These are phyloP conservation scores for Meganola albula DNA, from an alignment of 2,888 invertebrate species.

Conservation along the genomic window DNA sequence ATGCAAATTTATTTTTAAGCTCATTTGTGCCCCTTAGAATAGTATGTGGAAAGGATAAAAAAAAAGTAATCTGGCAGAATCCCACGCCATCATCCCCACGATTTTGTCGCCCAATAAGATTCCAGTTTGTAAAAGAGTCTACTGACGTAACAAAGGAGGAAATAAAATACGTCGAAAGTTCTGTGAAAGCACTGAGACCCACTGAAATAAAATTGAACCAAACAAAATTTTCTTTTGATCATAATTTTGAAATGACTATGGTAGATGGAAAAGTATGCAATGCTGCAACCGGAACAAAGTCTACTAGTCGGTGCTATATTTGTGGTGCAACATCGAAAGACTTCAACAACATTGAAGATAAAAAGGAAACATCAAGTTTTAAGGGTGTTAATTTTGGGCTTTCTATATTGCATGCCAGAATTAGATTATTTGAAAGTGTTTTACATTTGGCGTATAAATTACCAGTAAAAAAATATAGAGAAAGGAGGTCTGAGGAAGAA, in stretches of 20 bases:
- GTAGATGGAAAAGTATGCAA: slow-evolving; percentile 8
- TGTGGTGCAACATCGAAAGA: slow-evolving; percentile 6
- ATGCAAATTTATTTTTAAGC: slow-evolving; percentile 25
- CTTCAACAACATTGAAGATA: slow-evolving; percentile 7
- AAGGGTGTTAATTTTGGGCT: slow-evolving; percentile 7
- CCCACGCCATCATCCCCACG: slow-evolving; percentile 27
- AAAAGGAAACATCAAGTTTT: slow-evolving; percentile 1
- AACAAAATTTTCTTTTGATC: slow-evolving; percentile 1
- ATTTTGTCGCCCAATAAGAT: slow-evolving; percentile 29
- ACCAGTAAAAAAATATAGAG: slow-evolving; percentile 10
- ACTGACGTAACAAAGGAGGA: slow-evolving; percentile 24
- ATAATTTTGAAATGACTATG: slow-evolving; percentile 8
- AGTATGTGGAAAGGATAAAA: slow-evolving; percentile 16
- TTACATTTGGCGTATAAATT: slow-evolving; percentile 9
- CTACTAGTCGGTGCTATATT: slow-evolving; percentile 7
- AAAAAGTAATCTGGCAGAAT: slow-evolving; percentile 28
- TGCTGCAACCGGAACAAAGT: slow-evolving; percentile 5
- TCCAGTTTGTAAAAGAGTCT: slow-evolving; percentile 25
- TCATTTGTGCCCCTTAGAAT: slow-evolving; percentile 26
- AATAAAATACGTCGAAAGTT: slow-evolving; percentile 19
- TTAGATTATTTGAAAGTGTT: slow-evolving; percentile 10
- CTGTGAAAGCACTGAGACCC: background rate
- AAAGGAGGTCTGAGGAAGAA: slow-evolving; percentile 7
- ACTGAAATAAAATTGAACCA: slow-evolving; percentile 1
- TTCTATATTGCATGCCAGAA: slow-evolving; percentile 7